phyloP scores from a whole-genome alignment of 2,797 vertebrate genomes.

The Philypnodon macrostomus region DNA sequence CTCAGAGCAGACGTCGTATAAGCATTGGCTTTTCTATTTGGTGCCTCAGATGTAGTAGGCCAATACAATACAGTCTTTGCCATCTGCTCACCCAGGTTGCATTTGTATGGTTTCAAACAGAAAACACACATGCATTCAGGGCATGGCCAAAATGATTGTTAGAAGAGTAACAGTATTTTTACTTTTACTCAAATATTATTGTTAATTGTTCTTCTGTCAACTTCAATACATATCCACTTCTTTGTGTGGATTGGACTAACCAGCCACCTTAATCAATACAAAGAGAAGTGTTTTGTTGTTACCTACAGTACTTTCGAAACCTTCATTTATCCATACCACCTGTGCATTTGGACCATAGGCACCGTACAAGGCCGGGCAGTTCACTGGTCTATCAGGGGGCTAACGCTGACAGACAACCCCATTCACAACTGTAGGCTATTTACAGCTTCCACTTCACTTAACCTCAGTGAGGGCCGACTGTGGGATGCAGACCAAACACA shows the following conservation, averaged over 20 bases:
- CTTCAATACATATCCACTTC: too few relatives aligned
- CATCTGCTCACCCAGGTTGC: constrained; percentile 54
- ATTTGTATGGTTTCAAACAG: constrained; percentile 37
- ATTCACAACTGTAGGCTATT: constrained; percentile 25
- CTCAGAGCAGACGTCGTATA: constrained; percentile 31
- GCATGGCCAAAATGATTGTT: too few relatives aligned
- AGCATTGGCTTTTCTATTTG: constrained; percentile 50
- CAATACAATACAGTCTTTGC: constrained; percentile 55
- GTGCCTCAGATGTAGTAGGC: constrained; percentile 45
- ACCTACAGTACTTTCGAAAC: not conserved
- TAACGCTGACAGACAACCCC: constrained; percentile 19
- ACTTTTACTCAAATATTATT: too few relatives aligned
- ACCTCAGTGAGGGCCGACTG: constrained; percentile 18
- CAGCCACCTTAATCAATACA: too few relatives aligned
- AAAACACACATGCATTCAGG: constrained; percentile 8
- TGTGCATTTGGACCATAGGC: constrained; percentile 18
- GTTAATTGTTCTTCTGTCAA: not conserved
- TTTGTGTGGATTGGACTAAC: too few relatives aligned
- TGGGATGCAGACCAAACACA: constrained; percentile 9
- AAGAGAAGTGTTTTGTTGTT: too few relatives aligned
- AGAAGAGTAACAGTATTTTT: too few relatives aligned
- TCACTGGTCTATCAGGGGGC: constrained; percentile 12
- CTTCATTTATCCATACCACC: not conserved
- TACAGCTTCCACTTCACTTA: constrained; percentile 30
- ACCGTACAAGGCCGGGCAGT: constrained; percentile 4